Conservation (phyloP, 2,797 vertebrate species). For the Podarcis siculus region DNA sequence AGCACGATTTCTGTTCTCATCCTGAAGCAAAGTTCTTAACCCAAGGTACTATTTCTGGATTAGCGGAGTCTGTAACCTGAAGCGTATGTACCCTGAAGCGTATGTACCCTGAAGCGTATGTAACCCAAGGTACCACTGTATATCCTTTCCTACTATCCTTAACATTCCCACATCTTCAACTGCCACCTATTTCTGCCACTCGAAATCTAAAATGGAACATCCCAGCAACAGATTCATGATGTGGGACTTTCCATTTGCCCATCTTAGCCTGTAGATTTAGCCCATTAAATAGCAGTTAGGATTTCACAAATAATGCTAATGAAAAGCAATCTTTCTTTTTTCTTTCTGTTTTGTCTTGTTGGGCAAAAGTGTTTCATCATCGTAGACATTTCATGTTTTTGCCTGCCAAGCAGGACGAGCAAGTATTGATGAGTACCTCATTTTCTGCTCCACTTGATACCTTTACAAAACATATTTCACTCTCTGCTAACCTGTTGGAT, state of each 20-base stretch:
- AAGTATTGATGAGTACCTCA: constrained; percentile 44
- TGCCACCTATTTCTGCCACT: not conserved
- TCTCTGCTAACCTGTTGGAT: constrained; percentile 61
- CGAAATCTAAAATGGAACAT: not conserved
- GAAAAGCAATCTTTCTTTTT: not conserved
- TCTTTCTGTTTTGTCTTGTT: not conserved
- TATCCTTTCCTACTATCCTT: too few species aligned
- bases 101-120: too few species aligned
- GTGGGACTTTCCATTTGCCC: not conserved
- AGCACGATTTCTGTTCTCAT: too few species aligned
- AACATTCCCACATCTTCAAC: too few species aligned
- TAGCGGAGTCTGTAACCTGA: too few species aligned
- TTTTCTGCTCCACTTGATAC: constrained; percentile 54
- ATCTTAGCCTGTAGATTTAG: not conserved
- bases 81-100: too few species aligned
- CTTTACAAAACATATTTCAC: constrained; percentile 41
- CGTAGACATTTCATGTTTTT: not conserved
- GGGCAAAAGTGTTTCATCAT: not conserved
- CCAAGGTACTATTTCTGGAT: too few species aligned
- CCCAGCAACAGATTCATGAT: not conserved
- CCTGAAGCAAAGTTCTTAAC: too few species aligned
- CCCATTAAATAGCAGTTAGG: not conserved
- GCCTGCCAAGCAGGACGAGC: constrained; percentile 49
- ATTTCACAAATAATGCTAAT: constrained; percentile 11
- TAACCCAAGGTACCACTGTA: too few species aligned